Conservation (phyloP, 2,113 vertebrate species). For the Brachypteracias leptosomus region DNA sequence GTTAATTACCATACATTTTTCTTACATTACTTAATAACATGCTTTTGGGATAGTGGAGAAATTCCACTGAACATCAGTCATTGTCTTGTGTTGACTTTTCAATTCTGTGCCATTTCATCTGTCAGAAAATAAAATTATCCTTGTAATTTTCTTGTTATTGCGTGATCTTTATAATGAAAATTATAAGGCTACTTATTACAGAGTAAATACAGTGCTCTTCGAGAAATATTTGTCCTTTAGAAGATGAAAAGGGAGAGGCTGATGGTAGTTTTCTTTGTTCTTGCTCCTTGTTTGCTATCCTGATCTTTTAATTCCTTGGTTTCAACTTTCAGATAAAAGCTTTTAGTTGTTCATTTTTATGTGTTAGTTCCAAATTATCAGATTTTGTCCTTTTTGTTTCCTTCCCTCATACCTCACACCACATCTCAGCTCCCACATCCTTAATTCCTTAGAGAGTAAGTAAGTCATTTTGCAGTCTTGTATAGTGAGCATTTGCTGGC, state of each 20-base stretch:
- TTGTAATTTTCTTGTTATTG: constrained; percentile 45
- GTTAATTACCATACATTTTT: not conserved
- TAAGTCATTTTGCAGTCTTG: not conserved
- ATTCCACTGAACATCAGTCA: not conserved
- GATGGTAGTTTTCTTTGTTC: not conserved
- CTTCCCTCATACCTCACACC: not conserved
- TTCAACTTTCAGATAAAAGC: not conserved
- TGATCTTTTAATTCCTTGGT: not conserved
- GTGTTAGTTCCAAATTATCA: not conserved
- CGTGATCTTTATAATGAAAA: constrained; percentile 4
- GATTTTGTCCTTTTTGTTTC: not conserved
- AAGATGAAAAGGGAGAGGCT: not conserved
- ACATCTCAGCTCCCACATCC: not conserved
- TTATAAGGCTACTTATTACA: not conserved
- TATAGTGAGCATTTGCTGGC: not conserved
- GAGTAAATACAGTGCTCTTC: not conserved
- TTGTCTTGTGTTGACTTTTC: not conserved
- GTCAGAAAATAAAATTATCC: constrained; percentile 3
- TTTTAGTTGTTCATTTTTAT: not conserved
- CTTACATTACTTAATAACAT: not conserved
- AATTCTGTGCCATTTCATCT: not conserved
- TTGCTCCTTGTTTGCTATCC: not conserved
- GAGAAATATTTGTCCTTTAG: not conserved
- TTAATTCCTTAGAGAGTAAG: not conserved
- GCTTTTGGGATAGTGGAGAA: not conserved